Evolutionary conservation across 1,140 invertebrate species (phyloP), one percentile per base, ranked within the genome.

Genomic region (Batillaria attramentaria): DNA sequence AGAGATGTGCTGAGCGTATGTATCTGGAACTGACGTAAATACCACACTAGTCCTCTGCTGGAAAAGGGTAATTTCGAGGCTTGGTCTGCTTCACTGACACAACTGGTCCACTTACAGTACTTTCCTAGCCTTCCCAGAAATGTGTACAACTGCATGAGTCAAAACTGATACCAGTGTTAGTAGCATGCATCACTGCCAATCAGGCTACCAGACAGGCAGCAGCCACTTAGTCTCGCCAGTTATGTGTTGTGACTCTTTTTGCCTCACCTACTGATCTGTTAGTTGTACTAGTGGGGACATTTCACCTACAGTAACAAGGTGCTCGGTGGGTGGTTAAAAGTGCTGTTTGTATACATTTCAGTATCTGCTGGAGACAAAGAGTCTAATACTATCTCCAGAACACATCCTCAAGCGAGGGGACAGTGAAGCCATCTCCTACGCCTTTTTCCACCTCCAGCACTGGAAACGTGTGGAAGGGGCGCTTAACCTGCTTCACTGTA

Each of bases 391-490:
- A 82, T 98, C 98, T 68, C 97, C 98, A 0, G 98, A 99, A 91
- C 98, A 99, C 91, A 95, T 99, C 84, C 92, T 99, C 37, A 98
- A 98, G 91, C 93, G 98, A 81, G 98, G 98, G n/a, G 98, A 99
- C 91, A 98, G 96, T 42, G 98, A 99, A 92, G 98, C 98, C 0
- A 94, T 99, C 80, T 96, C 97, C 5, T 99, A 99, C 90, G 94
- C 97, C 35, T 99, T 99, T 91, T 99, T 97, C 90, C 98, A 99
- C 91, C 91, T 99, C 37, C 93, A 94, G 54, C 98, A 99, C 92
- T 99, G 98, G 98, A 98, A 98, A 90, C 94, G 95, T 83, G 95
- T 98, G 80, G 97, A 99, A 85, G 97, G 97, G n/a, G 98, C 98
- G 18, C 92, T 99, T 31, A 97, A 98, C 92, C 92, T 99, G 35